Evolutionary conservation across 2,113 vertebrate species (phyloP), one percentile per base, ranked within the genome.

Genomic region (Poicephalus meyeri): DNA sequence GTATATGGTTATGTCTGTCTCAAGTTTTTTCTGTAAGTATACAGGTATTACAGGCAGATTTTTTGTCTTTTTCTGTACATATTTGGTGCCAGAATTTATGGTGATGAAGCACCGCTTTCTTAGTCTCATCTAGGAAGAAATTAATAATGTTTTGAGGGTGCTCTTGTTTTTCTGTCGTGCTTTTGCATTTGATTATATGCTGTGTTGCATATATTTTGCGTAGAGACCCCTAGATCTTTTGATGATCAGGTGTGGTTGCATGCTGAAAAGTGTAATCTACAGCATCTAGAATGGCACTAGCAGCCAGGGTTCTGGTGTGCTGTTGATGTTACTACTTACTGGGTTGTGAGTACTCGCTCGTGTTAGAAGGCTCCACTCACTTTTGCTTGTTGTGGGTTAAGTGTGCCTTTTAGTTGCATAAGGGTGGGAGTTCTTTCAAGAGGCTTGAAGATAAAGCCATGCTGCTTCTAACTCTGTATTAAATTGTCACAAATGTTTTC

Each of bases 251-350:
- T 49, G 55, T 0, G 6, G 11, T 8, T 80, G 64, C 26, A 1
- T 39, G 41, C n/a, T 76, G 79, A 42, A 19, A 37, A n/a, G 44
- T 4, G 8, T 28, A n/a, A 49, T 25, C 16, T 74, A 13, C 26
- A 58, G 56, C 42, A 20, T 20, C 18, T 35, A 3, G 28, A 44
- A 16, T 17, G 31, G 64, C 23, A 47, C 8, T 37, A 53, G 44
- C 44, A 70, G 37, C 13, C 31, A 26, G 56, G 23, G 9, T 12
- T 58, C 19, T 11, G 23, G 11, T 18, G 35, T 6, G 3, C 65
- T 35, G 18, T 19, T 0, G 0, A 9, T 52, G 31, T 61, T 10
- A 17, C n/a, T 1, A 1, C 44, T 24, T 1, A 1, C 44, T 24
- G 55, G 16, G 19, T 19, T 80, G 29, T 25, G 29, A 44, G n/a